Evolutionary conservation across 2,113 vertebrate species (phyloP), one percentile per base, ranked within the genome.

Genomic region (Archocentrus centrarchus): DNA sequence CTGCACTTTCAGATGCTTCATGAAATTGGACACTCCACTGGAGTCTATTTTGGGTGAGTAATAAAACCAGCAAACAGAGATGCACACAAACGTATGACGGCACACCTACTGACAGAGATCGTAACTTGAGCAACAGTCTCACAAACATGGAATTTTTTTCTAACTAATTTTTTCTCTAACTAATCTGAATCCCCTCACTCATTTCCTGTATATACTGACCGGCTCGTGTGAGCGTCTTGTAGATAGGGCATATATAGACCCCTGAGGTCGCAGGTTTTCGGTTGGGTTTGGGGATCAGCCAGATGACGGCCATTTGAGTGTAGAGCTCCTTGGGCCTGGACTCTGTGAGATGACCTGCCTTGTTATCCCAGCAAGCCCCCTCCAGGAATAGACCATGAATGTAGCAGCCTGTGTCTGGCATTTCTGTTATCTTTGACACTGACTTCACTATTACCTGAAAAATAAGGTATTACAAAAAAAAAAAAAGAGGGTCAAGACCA

Each of bases 241-340:
- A 99, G 94, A 98, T 96, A n/a, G 97, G 97, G 84, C 98, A 98
- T 47, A 98, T 5, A 79, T 98, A 98, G 91, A 95, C 89, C 88
- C 96, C 92, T 0, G 93, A 93, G 22, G 87, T 35, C 0, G 94
- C 93, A 3, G 91, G 55, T 82, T 93, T 96, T 89, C 95, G 95
- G 85, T 96, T 92, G 50, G 96, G 53, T 3, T 92, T 88, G 0
- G 98, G 98, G 32, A 97, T 73, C 63, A 98, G 95, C 97, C 97
- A 97, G 92, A 98, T 96, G 77, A 97, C 88, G 0, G 96, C 94
- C 98, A 98, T 98, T 86, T 97, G 96, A 0, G 97, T 97, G 94
- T 98, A 96, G 1, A 98, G 96, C 94, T 98, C 97, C 87, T 97
- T 98, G 80, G 97, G 96, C 9, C 88, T 94, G 0, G 97, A 97